Conservation (phyloP, 1,140 invertebrate species). For the Meloidogyne hapla region DNA sequence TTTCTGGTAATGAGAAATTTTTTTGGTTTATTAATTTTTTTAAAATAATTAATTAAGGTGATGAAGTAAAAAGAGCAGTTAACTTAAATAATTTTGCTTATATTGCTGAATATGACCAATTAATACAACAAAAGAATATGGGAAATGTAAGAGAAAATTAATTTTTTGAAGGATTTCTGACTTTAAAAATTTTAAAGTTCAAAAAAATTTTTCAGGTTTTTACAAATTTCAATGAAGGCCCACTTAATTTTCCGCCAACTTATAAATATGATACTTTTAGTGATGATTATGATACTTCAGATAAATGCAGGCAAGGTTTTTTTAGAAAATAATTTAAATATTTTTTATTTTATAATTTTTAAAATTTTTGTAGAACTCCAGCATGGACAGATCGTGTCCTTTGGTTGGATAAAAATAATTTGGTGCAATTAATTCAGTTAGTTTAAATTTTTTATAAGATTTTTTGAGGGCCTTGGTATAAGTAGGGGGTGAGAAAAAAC, state of each 20-base stretch:
- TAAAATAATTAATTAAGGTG: constrained; percentile 62
- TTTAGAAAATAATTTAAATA: constrained; percentile 68
- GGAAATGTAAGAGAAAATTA: constrained; percentile 64
- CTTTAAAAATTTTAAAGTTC: not conserved
- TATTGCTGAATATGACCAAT: constrained; percentile 83
- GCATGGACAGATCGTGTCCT: constrained; percentile 96
- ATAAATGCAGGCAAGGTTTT: constrained; percentile 74
- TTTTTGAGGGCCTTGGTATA: too few relatives aligned
- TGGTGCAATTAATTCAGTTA: constrained; percentile 67
- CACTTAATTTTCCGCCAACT: constrained; percentile 87
- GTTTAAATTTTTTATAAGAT: not conserved
- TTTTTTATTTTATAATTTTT: not conserved
- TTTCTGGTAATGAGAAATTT: constrained; percentile 71
- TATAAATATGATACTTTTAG: constrained; percentile 99
- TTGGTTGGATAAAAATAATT: constrained; percentile 76
- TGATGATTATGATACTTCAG: constrained; percentile 98
- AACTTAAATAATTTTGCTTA: constrained; percentile 76
- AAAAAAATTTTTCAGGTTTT: constrained; percentile 76
- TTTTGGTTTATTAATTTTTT: not conserved
- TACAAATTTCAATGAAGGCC: constrained; percentile 86
- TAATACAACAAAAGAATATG: constrained; percentile 70
- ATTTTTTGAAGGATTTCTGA: not conserved
- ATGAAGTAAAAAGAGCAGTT: constrained; percentile 84
- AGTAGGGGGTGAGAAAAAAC: not conserved
- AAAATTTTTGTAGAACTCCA: constrained; percentile 67